These are phyloP conservation scores for Heliocidaris erythrogramma DNA, from an alignment of 35 echinoderm and acorn worm species.

Conservation along the genomic window DNA sequence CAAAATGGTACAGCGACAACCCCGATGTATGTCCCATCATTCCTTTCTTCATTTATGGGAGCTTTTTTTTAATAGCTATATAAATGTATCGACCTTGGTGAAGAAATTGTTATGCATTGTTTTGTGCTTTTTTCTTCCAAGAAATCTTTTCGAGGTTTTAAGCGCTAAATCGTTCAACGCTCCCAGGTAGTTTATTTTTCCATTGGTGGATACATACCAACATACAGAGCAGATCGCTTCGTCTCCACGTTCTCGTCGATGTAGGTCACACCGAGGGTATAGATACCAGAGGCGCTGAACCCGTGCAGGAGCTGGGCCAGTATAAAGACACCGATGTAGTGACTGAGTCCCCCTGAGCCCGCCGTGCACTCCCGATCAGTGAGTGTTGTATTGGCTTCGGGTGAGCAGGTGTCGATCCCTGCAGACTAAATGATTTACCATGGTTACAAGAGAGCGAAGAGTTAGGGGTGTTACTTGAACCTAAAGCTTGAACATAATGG, in stretches of 20 bases:
- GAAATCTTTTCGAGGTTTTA: no score
- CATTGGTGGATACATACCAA: conserved; percentile 42
- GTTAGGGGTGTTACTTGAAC: not conserved
- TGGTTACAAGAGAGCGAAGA: no score
- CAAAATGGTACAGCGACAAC: no score
- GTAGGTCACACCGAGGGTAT: conserved; percentile 63
- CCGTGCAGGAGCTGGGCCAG: conserved; percentile 64
- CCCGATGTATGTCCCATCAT: no score
- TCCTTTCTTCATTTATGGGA: no score
- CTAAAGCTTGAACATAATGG: not conserved
- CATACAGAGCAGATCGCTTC: conserved; percentile 46
- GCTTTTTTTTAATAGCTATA: no score
- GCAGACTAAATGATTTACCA: not conserved
- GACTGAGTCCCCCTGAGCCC: conserved; percentile 25
- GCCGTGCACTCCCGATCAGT: not conserved
- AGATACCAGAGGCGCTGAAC: conserved; percentile 61
- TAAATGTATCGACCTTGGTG: no score
- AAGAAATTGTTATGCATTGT: no score
- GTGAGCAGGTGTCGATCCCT: conserved; percentile 2
- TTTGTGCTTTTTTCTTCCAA: no score
- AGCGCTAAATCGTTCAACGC: no score
- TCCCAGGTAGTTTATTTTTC: no score
- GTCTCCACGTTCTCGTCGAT: conserved; percentile 70
- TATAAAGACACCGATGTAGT: conserved; percentile 66
- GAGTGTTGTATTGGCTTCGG: not conserved